Conservation (phyloP, 2,888 invertebrate genomes). For the Bombylius major region DNA sequence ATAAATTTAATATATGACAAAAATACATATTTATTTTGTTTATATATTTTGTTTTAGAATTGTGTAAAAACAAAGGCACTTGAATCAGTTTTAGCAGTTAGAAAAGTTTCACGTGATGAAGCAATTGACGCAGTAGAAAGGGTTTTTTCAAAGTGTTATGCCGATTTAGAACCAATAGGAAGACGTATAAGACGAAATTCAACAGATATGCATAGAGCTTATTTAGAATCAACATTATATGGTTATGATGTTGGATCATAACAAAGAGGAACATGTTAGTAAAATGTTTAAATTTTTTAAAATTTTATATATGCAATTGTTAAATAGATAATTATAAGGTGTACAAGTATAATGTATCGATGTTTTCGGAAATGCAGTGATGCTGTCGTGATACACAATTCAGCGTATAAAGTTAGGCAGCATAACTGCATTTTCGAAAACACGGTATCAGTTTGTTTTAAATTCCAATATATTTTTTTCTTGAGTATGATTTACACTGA, state of each 20-base stretch:
- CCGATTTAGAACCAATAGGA: conserved; percentile 85
- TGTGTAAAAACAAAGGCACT: conserved; percentile 86
- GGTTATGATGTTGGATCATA: conserved; percentile 50
- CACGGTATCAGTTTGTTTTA: too few species aligned
- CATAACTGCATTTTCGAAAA: too few species aligned
- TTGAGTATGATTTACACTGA: too few species aligned
- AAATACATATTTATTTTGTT: neutral
- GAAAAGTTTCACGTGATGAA: conserved; percentile 56
- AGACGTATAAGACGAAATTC: conserved; percentile 62
- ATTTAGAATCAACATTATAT: conserved; percentile 61
- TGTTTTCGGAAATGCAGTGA: too few species aligned
- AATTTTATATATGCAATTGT: too few species aligned
- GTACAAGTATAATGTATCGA: too few species aligned
- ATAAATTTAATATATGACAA: neutral
- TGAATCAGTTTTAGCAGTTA: conserved; percentile 68
- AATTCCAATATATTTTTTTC: too few species aligned
- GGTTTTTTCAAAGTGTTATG: conserved; percentile 84
- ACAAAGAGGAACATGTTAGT: too few species aligned
- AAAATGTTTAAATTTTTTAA: too few species aligned
- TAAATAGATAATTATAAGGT: too few species aligned
- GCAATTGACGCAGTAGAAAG: conserved; percentile 67
- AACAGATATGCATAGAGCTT: conserved; percentile 61
- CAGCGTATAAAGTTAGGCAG: too few species aligned
- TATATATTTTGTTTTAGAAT: conserved; percentile 40
- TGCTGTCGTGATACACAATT: too few species aligned